Base-by-base conservation (phyloP, 2,113 vertebrate species). In the Larimichthys crocea region DNA sequence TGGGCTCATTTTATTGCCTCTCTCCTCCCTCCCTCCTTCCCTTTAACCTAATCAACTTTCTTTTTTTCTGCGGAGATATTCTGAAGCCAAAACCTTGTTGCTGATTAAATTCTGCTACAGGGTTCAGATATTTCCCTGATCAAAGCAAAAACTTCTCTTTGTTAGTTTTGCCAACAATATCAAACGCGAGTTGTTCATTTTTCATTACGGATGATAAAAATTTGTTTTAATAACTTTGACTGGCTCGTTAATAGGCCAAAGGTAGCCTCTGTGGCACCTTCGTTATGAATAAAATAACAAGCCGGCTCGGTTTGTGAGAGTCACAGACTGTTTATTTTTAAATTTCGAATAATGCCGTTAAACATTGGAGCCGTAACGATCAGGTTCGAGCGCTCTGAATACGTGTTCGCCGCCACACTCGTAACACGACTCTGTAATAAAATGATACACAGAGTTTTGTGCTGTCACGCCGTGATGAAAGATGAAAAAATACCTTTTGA, bases 51-150 rank as follows among this genome's bases (percentile, higher is more conserved):
- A 88, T 91, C 86, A 82, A 77, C 85, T 70, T 62, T 79, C 61
- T 75, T 76, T 74, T n/a, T 44, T 61, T 44, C 59, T 64, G 29
- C 40, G 40, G 67, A 83, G 74, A 88, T 84, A 79, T 87, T 84
- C 76, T 70, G 48, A 77, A 79, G 82, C 87, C 90, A 86, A 86
- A 91, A 86, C 65, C 66, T 87, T 60, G 80, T 14, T 80, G 82
- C 86, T 94, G 90, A 94, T 92, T 92, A 92, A 87, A 88, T 79
- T 88, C 83, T 86, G 88, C 91, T 70, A 60, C 88, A 86, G 85
- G 81, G 65, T 79, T 85, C 82, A 86, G 89, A 89, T 87, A 74
- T 79, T 89, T 86, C 22, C 57, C 77, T 92, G 92, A 94, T 94
- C 93, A 94, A 94, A 93, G 92, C 76, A 77, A 88, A 77, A 88